Evolutionary conservation across 2,797 vertebrate genomes (phyloP).

Genomic region (Galagoides demidoff): DNA sequence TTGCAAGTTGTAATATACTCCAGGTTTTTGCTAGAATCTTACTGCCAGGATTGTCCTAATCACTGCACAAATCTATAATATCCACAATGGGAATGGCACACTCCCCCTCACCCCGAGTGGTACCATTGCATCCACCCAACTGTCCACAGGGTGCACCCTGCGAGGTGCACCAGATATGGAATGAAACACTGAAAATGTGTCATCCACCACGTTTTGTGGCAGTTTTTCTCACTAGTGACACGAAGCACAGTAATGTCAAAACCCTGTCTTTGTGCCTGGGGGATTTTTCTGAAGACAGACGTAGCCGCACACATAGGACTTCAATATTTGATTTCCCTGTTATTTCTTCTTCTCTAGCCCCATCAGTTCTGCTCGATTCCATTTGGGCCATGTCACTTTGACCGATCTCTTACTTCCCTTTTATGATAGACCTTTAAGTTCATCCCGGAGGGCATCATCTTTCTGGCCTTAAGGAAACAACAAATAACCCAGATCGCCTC

Average conservation of each 20-base stretch:
- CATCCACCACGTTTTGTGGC: background rate
- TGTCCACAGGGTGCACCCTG: background rate
- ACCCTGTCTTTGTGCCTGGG: slow-evolving; percentile 31
- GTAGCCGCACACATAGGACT: background rate
- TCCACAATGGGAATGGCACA: fast-evolving
- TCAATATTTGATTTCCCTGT: slow-evolving; percentile 62
- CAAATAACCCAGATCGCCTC: slow-evolving; percentile 25
- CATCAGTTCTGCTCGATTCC: slow-evolving; percentile 26
- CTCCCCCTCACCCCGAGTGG: background rate
- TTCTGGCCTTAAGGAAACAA: slow-evolving; percentile 47
- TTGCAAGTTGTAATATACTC: background rate
- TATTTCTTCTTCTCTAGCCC: slow-evolving; percentile 23
- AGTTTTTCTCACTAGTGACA: background rate
- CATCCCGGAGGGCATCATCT: background rate
- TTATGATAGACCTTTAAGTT: slow-evolving; percentile 57
- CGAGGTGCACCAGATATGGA: background rate
- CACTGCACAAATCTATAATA: background rate
- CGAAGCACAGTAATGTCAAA: slow-evolving; percentile 4
- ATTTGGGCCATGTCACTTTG: slow-evolving; percentile 45
- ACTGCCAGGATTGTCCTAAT: background rate
- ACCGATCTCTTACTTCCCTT: slow-evolving; percentile 64
- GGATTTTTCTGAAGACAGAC: slow-evolving; percentile 36
- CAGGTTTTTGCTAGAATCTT: background rate
- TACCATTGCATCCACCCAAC: background rate
- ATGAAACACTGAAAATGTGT: fast-evolving